Evolutionary conservation across 2,888 invertebrate species (phyloP), one percentile per base, ranked within the genome.

Genomic region (Macaria liturata): DNA sequence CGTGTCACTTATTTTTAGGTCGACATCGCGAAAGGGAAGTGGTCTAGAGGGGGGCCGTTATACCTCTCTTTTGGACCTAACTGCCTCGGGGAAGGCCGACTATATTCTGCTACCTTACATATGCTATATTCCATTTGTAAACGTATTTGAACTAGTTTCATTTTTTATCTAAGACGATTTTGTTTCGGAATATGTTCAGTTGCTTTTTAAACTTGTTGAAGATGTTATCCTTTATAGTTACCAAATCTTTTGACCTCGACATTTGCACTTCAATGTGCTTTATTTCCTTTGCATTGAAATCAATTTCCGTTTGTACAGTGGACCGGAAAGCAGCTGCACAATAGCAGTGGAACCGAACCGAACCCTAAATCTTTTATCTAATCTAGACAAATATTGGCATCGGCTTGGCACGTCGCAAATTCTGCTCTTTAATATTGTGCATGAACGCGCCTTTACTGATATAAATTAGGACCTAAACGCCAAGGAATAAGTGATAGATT

Each of bases 351-450:
- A 72, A 69, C 67, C 71, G 68, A 66, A 69, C 68, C 70, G 69
- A 68, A 71, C 69, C 75, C 71, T 66, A 75, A 74, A 78, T 75
- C 76, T 77, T 75, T 79, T 79, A 83, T 83, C 83, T 82, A 77
- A 86, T 85, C 84, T 83, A 71, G 77, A 80, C 81, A 84, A 86
- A 86, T 85, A 85, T 82, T 82, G 74, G 74, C 75, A 70, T 71
- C 66, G 67, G 74, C 72, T 80, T 76, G 72, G 81, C 80, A 75
- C 76, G 75, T 81, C 71, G 77, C 79, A 68, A 80, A 83, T 76
- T 76, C 74, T 70, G 66, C 57, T 64, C 64, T 66, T 69, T 70
- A 68, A 63, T 59, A 63, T 61, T 65, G 66, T 54, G 55, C 52
- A 66, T 49, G 47, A 55, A 62, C 57, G 62, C 46, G 60, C 61